Conservation (phyloP, 2,113 vertebrate species). For the Platichthys stellatus region DNA sequence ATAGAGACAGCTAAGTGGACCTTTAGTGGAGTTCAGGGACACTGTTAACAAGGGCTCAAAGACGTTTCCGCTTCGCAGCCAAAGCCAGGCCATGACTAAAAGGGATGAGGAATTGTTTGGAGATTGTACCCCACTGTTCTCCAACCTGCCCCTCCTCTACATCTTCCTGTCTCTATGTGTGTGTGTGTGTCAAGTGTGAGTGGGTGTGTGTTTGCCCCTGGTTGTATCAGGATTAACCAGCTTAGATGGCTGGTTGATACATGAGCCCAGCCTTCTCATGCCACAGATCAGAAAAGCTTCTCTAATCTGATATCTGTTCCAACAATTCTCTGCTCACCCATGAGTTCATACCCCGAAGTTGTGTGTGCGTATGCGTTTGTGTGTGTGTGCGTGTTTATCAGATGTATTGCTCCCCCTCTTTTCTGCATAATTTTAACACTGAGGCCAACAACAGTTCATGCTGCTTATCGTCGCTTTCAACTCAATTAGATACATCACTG, state of each 20-base stretch:
- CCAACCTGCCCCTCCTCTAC: constrained; percentile 20
- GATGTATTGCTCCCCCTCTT: constrained; percentile 57
- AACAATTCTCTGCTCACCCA: constrained; percentile 66
- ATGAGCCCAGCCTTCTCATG: constrained; percentile 78
- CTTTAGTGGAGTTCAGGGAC: constrained; percentile 52
- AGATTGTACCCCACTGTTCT: constrained; percentile 49
- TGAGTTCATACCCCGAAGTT: constrained; percentile 65
- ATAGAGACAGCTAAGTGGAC: constrained; percentile 39
- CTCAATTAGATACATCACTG: constrained; percentile 57
- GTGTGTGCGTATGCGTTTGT: constrained; percentile 22
- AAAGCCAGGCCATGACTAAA: constrained; percentile 65
- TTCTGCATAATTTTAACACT: constrained; percentile 63
- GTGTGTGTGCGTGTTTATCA: constrained; percentile 35
- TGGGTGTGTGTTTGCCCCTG: constrained; percentile 48
- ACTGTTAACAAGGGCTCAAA: constrained; percentile 66
- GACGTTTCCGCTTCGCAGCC: constrained; percentile 61
- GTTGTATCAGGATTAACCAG: constrained; percentile 72
- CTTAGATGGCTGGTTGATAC: constrained; percentile 81
- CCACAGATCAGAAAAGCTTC: constrained; percentile 75
- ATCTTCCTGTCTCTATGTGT: constrained; percentile 29
- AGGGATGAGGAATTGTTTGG: constrained; percentile 62
- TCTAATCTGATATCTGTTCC: constrained; percentile 81
- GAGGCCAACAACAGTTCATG: constrained; percentile 66
- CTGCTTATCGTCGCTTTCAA: constrained; percentile 54
- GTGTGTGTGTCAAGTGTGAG: constrained; percentile 6